Evolutionary conservation across 1,140 invertebrate species (phyloP), one percentile per base, ranked within the genome.

Genomic region (Solenopsis fugax): DNA sequence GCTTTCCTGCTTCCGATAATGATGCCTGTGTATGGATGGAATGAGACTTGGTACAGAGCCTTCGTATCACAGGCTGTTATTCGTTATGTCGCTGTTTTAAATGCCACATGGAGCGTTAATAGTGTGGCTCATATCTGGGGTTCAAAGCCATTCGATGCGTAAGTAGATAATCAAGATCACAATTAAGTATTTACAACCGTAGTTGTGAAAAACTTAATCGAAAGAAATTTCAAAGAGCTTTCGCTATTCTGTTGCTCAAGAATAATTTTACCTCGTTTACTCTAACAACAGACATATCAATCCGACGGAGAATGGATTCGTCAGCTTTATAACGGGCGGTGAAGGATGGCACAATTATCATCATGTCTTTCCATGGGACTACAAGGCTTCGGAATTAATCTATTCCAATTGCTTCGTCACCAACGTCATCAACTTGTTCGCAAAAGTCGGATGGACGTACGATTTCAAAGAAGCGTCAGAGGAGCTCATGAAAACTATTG

Each of bases 301-400:
- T 91, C 97, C 97, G 2, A 95, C 96, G 92, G 82, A 96, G 81
- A 96, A 96, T 78, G 64, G 12, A 13, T 67, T 87, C 0, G 94
- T 96, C 1, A 86, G 93, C 0, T 48, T 94, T 6, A 0, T 92
- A 0, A 89, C 94, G 0, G 52, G 90, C 52, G 95, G 96, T 0
- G 96, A 96, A 93, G 96, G 96, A 41, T 98, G 97, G 96, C 98
- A 98, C 93, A 98, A 98, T 95, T 99, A 98, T 94, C 98, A 99
- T 92, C 98, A 98, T 94, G 97, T 96, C 0, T 98, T 98, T 93
- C 98, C 98, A 0, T 96, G 97, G 93, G 97, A 98, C 91, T 97
- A 98, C 94, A 96, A 97, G 88, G 96, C 97, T 21, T 96, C 97
- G 0, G 97, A 98, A 93, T 92, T 97, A 0, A 95, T 95, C 0